Conservation (phyloP, 2,888 invertebrate species). For the Hypomecis punctinalis region DNA sequence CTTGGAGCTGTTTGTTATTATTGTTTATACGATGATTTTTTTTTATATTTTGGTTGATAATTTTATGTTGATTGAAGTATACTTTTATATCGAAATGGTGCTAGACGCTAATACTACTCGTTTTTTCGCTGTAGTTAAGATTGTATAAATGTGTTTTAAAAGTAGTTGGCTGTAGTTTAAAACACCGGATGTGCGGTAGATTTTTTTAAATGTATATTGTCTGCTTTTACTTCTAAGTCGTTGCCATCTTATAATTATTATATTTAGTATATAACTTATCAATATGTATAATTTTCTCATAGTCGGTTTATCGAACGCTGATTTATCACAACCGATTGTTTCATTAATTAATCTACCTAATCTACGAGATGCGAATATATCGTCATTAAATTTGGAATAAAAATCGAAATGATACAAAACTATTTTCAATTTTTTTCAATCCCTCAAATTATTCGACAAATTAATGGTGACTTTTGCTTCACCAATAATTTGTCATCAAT, state of each 20-base stretch:
- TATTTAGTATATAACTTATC: conserved; percentile 38
- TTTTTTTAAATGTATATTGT: conserved; percentile 40
- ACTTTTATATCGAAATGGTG: conserved; percentile 82
- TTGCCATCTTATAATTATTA: conserved; percentile 66
- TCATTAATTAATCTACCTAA: no score
- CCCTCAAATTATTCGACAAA: no score
- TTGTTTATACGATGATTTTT: conserved; percentile 59
- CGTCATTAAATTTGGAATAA: no score
- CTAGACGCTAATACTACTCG: conserved; percentile 75
- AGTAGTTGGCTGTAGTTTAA: conserved; percentile 15
- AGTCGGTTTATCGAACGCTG: not conserved
- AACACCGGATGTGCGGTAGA: conserved; percentile 44
- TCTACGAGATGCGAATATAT: not conserved
- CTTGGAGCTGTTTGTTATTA: conserved; percentile 64
- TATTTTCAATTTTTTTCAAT: no score
- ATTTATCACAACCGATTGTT: not conserved
- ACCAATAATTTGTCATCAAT: no score
- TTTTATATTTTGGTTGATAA: conserved; percentile 77
- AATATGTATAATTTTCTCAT: conserved; percentile 44
- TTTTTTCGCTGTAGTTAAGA: conserved; percentile 73
- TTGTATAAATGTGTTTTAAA: conserved; percentile 59
- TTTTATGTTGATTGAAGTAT: conserved; percentile 78
- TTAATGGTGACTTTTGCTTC: no score
- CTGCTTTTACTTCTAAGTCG: conserved; percentile 63
- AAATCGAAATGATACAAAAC: no score